Percentiles rank a stretch among this genome's conserved stretches.
phyloP scores from a whole-genome alignment of 2,113 vertebrate genomes.

The Psephotus haematonotus region DNA sequence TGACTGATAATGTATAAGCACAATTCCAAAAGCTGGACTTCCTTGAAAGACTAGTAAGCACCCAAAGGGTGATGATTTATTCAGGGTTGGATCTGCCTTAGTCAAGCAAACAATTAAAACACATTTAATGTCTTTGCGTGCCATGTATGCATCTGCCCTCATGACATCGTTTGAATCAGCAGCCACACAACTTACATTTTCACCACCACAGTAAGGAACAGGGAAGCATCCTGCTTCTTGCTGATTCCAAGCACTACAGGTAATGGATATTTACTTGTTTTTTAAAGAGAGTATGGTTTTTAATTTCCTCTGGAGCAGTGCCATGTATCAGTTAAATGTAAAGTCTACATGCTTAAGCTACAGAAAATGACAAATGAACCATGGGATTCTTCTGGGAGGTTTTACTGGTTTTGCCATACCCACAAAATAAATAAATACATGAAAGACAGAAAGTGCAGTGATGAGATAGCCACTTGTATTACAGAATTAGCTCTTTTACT shows the following conservation, averaged over 20 bases:
- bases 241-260: background rate
- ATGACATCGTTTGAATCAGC: background rate
- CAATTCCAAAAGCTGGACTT: background rate
- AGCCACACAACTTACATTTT: background rate
- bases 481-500: slow-evolving; percentile 20
- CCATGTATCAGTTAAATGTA: background rate
- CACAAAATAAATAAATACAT: background rate
- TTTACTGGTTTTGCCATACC: background rate
- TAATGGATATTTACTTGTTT: background rate
- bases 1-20: background rate
- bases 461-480: background rate
- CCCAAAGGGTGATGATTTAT: background rate
- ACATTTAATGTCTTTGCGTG: background rate
- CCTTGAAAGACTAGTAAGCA: background rate
- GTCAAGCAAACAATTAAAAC: background rate
- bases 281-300: background rate
- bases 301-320: background rate
- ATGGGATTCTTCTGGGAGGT: background rate
- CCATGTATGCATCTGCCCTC: no score
- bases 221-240: background rate
- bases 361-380: background rate
- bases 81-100: background rate
- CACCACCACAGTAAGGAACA: background rate
- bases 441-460: background rate
- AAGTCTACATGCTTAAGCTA: background rate